Base-by-base conservation (phyloP, 2,888 invertebrate species). In the Xiphydria camelus region DNA sequence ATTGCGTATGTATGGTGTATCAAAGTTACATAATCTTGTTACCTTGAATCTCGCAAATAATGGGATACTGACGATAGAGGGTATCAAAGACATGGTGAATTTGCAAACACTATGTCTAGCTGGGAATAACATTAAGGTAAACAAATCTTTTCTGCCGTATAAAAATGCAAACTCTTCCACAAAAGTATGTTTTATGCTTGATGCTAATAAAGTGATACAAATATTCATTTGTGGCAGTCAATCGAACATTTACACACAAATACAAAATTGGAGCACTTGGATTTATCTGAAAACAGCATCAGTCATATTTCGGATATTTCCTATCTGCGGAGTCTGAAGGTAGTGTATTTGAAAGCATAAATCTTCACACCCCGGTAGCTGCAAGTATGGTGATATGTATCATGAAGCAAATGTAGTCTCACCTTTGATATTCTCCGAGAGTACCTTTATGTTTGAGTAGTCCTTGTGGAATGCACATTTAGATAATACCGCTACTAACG, bases 201-300 rank as follows among this genome's bases (percentile, higher is more conserved):
- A n/a, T n/a, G n/a, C n/a, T n/a, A n/a, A n/a, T n/a, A n/a, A n/a
- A n/a, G n/a, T n/a, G n/a, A n/a, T n/a, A n/a, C n/a, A n/a, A n/a
- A n/a, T n/a, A n/a, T n/a, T n/a, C n/a, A n/a, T 40, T 47, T 51
- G 55, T 76, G 77, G 34, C 68, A 85, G 83, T 86, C 87, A n/a
- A 90, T 94, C 68, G 94, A 94, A 67, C 91, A 92, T 77, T 79
- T 95, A 53, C 88, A 89, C 66, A 84, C 87, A 59, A 94, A 91
- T 71, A 79, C 83, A 33, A 86, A 88, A 67, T 77, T 95, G 72
- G 90, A 91, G 70, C 84, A 87, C 72, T 76, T 95, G 59, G 94
- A 95, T 78, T 77, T 95, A 57, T 92, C 94, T 3, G 91, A 92
- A 73, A 95, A 95, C 74, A 87, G 85, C 70, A 92, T 95, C 64